Evolutionary conservation across 2,113 vertebrate genomes (phyloP), one percentile per base, ranked within the genome.

Genomic region (Cynoglossus semilaevis): DNA sequence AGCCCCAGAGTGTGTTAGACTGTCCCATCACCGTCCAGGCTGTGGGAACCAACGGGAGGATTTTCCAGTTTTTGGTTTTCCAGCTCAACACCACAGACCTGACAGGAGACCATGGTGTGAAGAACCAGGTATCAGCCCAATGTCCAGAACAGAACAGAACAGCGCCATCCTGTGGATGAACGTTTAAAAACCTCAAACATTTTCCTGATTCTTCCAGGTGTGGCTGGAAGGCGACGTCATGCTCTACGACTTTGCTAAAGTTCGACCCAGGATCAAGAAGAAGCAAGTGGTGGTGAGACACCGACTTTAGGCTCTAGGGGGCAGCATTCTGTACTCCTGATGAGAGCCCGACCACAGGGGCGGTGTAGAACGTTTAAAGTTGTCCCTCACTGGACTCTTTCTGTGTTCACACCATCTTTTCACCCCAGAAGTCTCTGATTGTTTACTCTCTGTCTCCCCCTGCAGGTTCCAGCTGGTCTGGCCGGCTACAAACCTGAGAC

Each of bases 41-140:
- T 0, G 3, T 96, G 48, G 92, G 87, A 51, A 94, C 91, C 5
- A 92, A 95, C 1, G 95, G 95, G 0, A 81, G 90, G 14, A 22
- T 88, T 13, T 96, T 96, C 87, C 92, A 94, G 37, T 96, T 94
- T 14, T 48, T 93, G 76, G 88, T 94, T 46, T 93, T 96, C 79
- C 95, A 96, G 88, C 89, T 96, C 61, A 96, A 96, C 80, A 96
- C 94, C 38, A 93, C 93, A 10, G 91, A 93, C 54, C 85, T 96
- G 1, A 72, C 76, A 15, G 78, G 88, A 19, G 87, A 84, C 0
- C 77, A 84, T 1, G 94, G 95, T 1, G 8, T 95, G 48, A 96
- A 96, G 82, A 96, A 96, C 69, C 76, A 93, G 15, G 93, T 89
- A 9, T n/a, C n/a, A n/a, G n/a, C n/a, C n/a, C n/a, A n/a, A n/a